phyloP scores from a whole-genome alignment of 35 echinoderm and acorn worm species.

The Apostichopus parvimensis region DNA sequence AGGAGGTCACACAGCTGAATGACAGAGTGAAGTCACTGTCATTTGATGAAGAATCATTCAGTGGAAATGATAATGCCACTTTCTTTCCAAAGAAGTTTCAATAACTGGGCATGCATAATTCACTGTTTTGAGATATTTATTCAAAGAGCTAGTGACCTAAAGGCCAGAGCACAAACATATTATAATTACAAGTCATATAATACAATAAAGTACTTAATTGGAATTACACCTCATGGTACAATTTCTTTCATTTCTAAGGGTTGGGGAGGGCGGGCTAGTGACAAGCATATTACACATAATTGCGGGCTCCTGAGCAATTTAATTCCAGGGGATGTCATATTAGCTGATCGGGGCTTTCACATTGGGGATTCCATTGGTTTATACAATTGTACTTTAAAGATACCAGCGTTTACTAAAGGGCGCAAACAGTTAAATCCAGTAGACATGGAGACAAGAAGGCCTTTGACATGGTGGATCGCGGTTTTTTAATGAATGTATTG shows the following conservation, averaged over 20 bases:
- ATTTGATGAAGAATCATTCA: constrained; percentile 2
- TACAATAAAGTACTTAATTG: constrained; percentile 13
- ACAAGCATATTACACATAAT: constrained; percentile 19
- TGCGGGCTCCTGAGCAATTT: not conserved
- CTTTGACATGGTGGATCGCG: too few species aligned
- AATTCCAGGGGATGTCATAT: constrained; percentile 19
- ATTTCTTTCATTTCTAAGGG: constrained; percentile 2
- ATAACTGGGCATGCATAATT: constrained; percentile 1
- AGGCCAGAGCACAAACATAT: not conserved
- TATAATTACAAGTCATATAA: not conserved
- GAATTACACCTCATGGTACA: not conserved
- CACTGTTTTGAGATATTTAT: not conserved
- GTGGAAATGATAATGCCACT: constrained; percentile 5
- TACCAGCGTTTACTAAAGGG: constrained; percentile 25
- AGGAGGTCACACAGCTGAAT: not conserved
- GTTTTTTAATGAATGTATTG: too few species aligned
- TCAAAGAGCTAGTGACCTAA: not conserved
- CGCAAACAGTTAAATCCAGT: not conserved
- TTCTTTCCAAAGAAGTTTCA: not conserved
- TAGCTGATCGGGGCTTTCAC: not conserved
- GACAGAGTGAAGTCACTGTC: constrained; percentile 2
- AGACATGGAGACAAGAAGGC: not conserved
- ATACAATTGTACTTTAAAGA: not conserved
- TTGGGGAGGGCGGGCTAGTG: not conserved
- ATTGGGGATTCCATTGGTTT: not conserved